Percentiles rank a stretch among this genome's conserved stretches.
These are phyloP conservation scores for Charaxes varanes DNA, from an alignment of 1,140 invertebrate genomes.

Conservation along the genomic window DNA sequence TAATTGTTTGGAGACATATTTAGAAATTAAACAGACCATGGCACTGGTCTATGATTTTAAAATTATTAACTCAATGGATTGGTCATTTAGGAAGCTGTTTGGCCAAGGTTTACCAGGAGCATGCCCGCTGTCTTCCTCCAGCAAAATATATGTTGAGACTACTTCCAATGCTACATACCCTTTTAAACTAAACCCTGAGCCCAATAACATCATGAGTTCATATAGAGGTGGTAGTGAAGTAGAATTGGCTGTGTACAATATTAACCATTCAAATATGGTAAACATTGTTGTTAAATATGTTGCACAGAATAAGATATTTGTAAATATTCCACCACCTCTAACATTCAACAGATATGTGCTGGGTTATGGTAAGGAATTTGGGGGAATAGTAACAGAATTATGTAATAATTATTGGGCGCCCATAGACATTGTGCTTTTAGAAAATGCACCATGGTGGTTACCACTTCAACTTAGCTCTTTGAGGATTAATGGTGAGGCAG, in stretches of 20 bases:
- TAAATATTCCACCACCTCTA: slow-evolving; percentile 79
- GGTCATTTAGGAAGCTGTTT: slow-evolving; percentile 91
- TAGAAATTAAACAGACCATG: slow-evolving; percentile 89
- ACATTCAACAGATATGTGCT: slow-evolving; percentile 88
- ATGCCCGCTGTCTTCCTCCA: slow-evolving; percentile 86
- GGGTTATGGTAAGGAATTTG: slow-evolving; percentile 90
- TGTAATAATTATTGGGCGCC: slow-evolving; percentile 84
- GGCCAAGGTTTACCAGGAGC: slow-evolving; percentile 84
- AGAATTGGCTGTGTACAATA: slow-evolving; percentile 81
- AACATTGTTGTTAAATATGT: slow-evolving; percentile 78
- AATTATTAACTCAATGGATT: slow-evolving; percentile 80
- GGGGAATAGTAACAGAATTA: slow-evolving; percentile 88
- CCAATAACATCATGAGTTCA: slow-evolving; percentile 75
- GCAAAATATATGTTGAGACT: slow-evolving; percentile 90
- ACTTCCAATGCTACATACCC: slow-evolving; percentile 76
- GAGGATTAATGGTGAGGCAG: slow-evolving; percentile 77
- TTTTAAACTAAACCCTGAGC: slow-evolving; percentile 76
- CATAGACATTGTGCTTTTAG: slow-evolving; percentile 81
- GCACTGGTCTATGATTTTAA: slow-evolving; percentile 90
- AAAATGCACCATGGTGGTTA: slow-evolving; percentile 95
- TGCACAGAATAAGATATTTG: slow-evolving; percentile 54
- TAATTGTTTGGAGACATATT: slow-evolving; percentile 77
- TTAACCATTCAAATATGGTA: slow-evolving; percentile 76
- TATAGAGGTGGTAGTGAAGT: slow-evolving; percentile 80
- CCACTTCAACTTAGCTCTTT: slow-evolving; percentile 94